Evolutionary conservation across 2,113 vertebrate species (phyloP).

Genomic region (Parus major): DNA sequence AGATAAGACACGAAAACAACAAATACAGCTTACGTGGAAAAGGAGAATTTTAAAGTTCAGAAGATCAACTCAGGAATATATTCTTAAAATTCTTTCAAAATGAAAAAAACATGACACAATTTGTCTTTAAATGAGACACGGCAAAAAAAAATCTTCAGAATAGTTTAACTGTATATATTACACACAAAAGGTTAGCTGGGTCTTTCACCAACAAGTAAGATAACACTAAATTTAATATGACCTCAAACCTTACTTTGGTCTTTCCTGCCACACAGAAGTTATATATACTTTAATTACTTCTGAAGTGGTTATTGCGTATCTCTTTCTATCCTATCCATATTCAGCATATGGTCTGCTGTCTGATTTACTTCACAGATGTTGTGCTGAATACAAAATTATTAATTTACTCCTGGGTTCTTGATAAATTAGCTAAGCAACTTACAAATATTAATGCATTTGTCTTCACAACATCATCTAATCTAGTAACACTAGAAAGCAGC

Average conservation of each 20-base stretch:
- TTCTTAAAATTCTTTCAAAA: not conserved
- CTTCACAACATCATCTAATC: not conserved
- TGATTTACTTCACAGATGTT: slow-evolving; percentile 2
- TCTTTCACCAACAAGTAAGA: not conserved
- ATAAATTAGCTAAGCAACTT: not conserved
- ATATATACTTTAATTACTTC: slow-evolving; percentile 5
- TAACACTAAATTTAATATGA: not conserved
- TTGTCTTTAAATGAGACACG: not conserved
- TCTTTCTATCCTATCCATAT: not conserved
- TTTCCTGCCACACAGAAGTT: not conserved
- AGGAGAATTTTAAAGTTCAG: not conserved
- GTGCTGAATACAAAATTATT: slow-evolving; percentile 16
- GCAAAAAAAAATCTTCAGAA: not conserved
- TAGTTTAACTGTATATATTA: not conserved
- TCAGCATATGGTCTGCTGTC: not conserved
- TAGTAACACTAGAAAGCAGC: not conserved
- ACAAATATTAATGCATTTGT: slow-evolving; percentile 35
- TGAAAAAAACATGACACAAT: not conserved
- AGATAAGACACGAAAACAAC: not conserved
- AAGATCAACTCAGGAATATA: not conserved
- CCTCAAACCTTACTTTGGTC: not conserved
- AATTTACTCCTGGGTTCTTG: not conserved
- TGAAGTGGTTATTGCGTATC: not conserved
- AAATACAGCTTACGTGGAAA: not conserved
- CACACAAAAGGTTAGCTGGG: not conserved